Base-by-base conservation (phyloP, 2,888 invertebrate species). In the Synanthedon vespiformis region DNA sequence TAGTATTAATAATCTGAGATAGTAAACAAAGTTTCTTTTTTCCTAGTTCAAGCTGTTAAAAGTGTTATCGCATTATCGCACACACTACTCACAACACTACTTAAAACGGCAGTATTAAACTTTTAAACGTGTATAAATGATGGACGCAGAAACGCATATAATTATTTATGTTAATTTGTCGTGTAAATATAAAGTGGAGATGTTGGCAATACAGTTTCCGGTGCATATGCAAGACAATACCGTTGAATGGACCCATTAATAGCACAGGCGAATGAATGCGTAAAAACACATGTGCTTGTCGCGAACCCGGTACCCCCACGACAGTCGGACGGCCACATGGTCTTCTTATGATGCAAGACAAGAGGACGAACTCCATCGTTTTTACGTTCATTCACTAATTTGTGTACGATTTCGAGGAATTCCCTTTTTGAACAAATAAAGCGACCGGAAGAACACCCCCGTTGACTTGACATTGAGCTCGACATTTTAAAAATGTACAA, bases 161-260 rank as follows among this genome's bases (percentile, higher is more conserved):
- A 74, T 74, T 61, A 68, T 71, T 78, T 80, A 76, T 77, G 78
- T 69, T 75, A 80, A 83, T 80, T 78, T 76, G 79, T 77, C 75
- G 69, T 68, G 63, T 61, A 58, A 55, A 62, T 61, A 58, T 56
- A 61, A 68, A 68, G 70, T 67, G 63, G 67, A 68, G 65, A 59
- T 63, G 61, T 68, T 60, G 63, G 62, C 62, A 63, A 60, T 66
- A 61, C 62, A 56, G 69, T 74, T 79, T 86, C 86, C 85, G 84
- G 79, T 75, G 81, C 85, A 86, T 83, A 70, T 86, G 86, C 83
- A 77, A 76, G 79, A 85, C 85, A 85, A 86, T 86, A 63, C 68
- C 58, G 73, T 68, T 79, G 78, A 83, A 85, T 83, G 85, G 80
- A 72, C 74, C 76, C 84, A 80, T 82, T 84, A 85, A 84, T 83